Evolutionary conservation across 2,797 vertebrate species (phyloP), one percentile per base, ranked within the genome.

Genomic region (Amphiprion clarkii): DNA sequence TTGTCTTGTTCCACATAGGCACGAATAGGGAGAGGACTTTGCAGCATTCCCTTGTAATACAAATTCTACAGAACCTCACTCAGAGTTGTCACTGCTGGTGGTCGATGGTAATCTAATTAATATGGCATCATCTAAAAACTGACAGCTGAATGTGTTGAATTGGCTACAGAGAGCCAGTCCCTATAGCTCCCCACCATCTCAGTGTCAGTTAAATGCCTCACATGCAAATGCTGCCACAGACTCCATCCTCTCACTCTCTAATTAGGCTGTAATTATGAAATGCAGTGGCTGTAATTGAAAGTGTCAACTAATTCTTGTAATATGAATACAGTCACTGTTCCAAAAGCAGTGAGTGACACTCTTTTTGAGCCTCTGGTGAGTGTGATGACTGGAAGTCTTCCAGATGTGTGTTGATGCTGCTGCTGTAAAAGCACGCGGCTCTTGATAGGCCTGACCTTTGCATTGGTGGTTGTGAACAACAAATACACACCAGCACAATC

Each of bases 201-300:
- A 16, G 49, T 53, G 36, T 74, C 67, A 68, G 57, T 61, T 68
- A 7, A 67, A 74, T 10, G 23, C 66, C 65, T 55, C 10, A 60
- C 54, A 42, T 36, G 49, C 56, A 65, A 75, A 80, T 61, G 16
- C 36, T 27, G 59, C 62, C 4, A 8, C 81, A 67, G 53, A 53
- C 59, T 74, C 65, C 3, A 49, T 53, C 67, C 40, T 60, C 71
- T 71, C 56, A 14, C 78, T 44, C 29, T 79, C 82, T 81, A 72
- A 87, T 85, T 75, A 72, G 70, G 31, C 62, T 66, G 46, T 76
- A 76, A 83, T 85, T 72, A 81, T 81, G 52, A 84, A 76, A 68
- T 62, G 44, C 64, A 70, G 39, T 4, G 23, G n/a, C 74, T 78
- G 44, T 83, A 84, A 85, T 71, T 81, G 62, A 74, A 81, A 73